phyloP scores from a whole-genome alignment of 2,888 invertebrate species.

The Phania funesta region DNA sequence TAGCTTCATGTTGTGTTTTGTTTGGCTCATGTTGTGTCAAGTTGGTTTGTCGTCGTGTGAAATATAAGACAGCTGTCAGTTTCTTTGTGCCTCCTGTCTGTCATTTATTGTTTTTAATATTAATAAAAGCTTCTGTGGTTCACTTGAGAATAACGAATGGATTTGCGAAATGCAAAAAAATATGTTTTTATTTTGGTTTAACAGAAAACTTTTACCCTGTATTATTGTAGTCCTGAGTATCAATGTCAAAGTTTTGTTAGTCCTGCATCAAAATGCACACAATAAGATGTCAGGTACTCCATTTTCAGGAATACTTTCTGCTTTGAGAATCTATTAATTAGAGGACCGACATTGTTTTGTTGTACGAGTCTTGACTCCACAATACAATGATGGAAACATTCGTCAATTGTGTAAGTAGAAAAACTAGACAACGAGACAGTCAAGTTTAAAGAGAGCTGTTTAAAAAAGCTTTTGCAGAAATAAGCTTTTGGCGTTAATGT shows the following conservation, averaged over 20 bases:
- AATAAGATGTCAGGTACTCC: no score
- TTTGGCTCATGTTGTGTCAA: conserved; percentile 51
- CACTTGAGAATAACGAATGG: not conserved
- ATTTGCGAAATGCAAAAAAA: not conserved
- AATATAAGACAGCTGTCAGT: conserved; percentile 65
- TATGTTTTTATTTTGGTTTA: not conserved
- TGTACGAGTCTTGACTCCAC: no score
- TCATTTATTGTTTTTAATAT: conserved; percentile 63
- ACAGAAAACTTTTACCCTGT: not conserved
- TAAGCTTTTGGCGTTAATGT: no score
- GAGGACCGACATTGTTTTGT: no score
- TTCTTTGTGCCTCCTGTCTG: conserved; percentile 38
- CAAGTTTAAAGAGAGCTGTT: no score
- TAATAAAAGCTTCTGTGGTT: conserved; percentile 57
- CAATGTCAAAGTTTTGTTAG: not conserved
- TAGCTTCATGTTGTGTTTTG: not conserved
- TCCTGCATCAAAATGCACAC: no score
- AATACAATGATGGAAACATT: no score
- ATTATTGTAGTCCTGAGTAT: not conserved
- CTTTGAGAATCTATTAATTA: no score
- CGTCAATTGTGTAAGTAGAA: no score
- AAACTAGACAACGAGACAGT: no score
- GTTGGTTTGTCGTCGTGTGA: conserved; percentile 52
- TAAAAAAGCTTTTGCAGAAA: no score
- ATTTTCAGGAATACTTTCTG: no score